Conservation (phyloP, 2,113 vertebrate species). For the Cervus canadensis region DNA sequence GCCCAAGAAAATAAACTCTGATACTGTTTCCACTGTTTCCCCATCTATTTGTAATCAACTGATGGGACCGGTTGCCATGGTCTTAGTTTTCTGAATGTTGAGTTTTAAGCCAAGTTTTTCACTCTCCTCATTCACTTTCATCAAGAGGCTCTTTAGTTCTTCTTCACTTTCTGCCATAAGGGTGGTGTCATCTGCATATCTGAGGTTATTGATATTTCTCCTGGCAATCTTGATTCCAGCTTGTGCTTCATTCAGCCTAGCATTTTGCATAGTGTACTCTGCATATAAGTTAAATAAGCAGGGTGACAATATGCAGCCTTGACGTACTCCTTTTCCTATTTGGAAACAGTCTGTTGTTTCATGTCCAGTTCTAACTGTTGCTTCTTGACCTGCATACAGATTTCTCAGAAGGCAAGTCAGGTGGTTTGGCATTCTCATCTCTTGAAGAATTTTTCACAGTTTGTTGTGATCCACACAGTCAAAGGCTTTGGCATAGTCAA, state of each 20-base stretch:
- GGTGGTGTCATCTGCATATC: not conserved
- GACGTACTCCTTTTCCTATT: not conserved
- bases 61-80: not conserved
- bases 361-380: not conserved
- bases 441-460: not conserved
- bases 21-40: not conserved
- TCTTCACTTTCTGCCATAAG: not conserved
- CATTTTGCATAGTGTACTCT: not conserved
- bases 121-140: not conserved
- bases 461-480: not conserved
- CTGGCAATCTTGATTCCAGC: fast-evolving
- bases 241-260: fast-evolving
- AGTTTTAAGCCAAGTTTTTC: not conserved
- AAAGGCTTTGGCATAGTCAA: not conserved
- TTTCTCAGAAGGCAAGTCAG: not conserved
- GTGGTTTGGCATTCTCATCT: not conserved
- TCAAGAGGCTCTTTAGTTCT: not conserved
- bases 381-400: not conserved
- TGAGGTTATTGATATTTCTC: not conserved
- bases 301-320: not conserved
- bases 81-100: not conserved
- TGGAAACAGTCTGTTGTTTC: not conserved
- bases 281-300: not conserved
- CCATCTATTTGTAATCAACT: not conserved
- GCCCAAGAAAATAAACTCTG: not conserved